Percentiles rank a stretch among this genome's conserved stretches.
Conservation (phyloP, 2,113 vertebrate species). For the Pterocles burchelli region DNA sequence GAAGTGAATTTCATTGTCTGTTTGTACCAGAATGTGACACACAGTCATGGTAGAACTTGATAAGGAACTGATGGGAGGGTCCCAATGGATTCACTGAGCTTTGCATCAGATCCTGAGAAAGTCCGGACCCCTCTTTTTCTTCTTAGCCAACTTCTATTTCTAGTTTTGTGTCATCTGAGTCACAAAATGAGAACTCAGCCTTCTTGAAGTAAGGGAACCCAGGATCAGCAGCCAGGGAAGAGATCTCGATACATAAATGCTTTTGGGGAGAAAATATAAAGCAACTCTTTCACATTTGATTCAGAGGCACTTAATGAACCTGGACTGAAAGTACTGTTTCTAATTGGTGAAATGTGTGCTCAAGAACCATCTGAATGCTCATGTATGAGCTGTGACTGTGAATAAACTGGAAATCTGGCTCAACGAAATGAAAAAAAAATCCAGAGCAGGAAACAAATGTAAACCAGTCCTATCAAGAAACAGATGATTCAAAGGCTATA, state of each 20-base stretch:
- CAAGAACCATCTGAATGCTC: neutral
- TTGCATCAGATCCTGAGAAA: neutral
- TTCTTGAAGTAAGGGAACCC: neutral
- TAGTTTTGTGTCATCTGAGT: neutral
- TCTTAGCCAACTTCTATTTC: neutral
- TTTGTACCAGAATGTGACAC: neutral
- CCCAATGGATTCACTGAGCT: neutral
- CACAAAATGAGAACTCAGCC: neutral
- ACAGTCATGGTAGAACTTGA: neutral
- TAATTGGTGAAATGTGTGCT: neutral
- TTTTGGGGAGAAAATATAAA: neutral
- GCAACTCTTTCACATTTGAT: neutral
- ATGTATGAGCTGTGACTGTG: neutral
- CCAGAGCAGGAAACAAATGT: neutral
- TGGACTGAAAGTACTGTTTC: neutral
- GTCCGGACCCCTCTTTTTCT: neutral
- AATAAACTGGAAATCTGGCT: slow-evolving; percentile 43
- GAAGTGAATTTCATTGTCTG: neutral
- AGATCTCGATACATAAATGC: neutral
- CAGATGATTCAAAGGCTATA: neutral
- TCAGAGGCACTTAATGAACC: neutral
- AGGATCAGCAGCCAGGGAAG: neutral
- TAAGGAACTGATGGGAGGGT: neutral
- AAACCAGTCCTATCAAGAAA: neutral
- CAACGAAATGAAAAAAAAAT: neutral